Conservation (phyloP, 2,113 vertebrate species). For the Misgurnus anguillicaudatus region DNA sequence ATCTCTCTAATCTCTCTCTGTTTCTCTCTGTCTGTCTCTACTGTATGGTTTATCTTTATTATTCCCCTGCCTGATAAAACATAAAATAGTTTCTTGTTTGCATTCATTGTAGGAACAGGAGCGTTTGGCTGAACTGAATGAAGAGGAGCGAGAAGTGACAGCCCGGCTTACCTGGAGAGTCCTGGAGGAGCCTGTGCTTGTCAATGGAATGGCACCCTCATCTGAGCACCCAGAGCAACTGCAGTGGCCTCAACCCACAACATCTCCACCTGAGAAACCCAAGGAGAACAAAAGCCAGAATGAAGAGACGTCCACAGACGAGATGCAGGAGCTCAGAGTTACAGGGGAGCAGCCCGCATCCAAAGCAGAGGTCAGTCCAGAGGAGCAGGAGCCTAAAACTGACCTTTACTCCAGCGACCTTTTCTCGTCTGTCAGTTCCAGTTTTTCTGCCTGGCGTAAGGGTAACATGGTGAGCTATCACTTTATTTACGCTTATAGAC, state of each 20-base stretch:
- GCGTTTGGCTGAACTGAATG: conserved; percentile 85
- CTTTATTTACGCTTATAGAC: not conserved
- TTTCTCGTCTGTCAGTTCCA: conserved; percentile 26
- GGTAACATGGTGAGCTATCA: conserved; percentile 55
- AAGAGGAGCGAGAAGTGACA: conserved; percentile 79
- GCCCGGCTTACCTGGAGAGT: conserved; percentile 84
- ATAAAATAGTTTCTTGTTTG: not conserved
- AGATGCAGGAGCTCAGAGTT: conserved; percentile 45
- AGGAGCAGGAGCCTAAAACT: conserved; percentile 55
- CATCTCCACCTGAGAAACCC: conserved; percentile 59
- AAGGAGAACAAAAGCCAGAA: conserved; percentile 55
- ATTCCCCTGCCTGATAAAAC: not conserved
- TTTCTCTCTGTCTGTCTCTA: no score
- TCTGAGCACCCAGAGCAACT: conserved; percentile 50
- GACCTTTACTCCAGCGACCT: conserved; percentile 65
- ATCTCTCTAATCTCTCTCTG: no score
- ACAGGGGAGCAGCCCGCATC: conserved; percentile 52
- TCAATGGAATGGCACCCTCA: conserved; percentile 74
- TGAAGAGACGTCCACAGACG: conserved; percentile 49
- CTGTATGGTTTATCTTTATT: no score
- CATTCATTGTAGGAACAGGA: conserved; percentile 78
- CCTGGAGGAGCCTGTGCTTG: conserved; percentile 80
- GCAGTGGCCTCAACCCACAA: conserved; percentile 56
- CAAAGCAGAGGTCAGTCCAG: conserved; percentile 51
- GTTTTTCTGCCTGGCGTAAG: conserved; percentile 49